Evolutionary conservation across 1,140 invertebrate genomes (phyloP), one percentile per base, ranked within the genome.

Genomic region (Panagrolaimus sp.): DNA sequence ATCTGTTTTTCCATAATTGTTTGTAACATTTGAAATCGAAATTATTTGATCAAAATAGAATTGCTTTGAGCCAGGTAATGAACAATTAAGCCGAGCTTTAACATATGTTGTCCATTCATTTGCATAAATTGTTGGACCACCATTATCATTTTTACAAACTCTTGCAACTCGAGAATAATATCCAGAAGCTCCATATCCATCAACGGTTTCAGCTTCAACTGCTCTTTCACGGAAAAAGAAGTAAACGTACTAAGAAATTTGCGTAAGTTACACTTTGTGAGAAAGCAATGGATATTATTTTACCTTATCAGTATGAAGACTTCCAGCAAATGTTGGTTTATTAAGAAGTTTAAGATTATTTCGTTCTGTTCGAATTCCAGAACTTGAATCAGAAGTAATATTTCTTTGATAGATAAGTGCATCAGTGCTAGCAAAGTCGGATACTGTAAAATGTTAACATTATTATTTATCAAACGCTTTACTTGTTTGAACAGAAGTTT

Each of bases 21-120:
- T 38, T 16, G 66, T 74, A 9, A 73, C n/a, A 42, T 75, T 75
- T 14, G 72, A 73, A 44, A 73, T 67, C 1, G 72, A 74, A n/a
- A 73, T 75, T 14, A 73, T 73, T 66, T 73, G 61, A 83, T 96
- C 89, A 79, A 92, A 96, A 83, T 95, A 92, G 85, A 95, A 96
- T 0, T 93, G 92, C 81, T 91, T 91, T 44, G 64, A 65, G 0
- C 92, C 92, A 0, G 91, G 91, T 9, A 93, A 78, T 0, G 92
- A 92, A 79, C 93, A 97, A 79, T 92, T 93, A 0, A 97, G 84
- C 0, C 93, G 86, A 1, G 93, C 91, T 85, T 96, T 96, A 8
- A 91, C 85, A 82, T 93, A 96, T 0, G 92, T 93, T 8, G 91
- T 92, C 92, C 93, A 96, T 64, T 89, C 91, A 69, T 93, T 89